A percentile compares a stretch with the other conserved stretches of the same genome.
phyloP scores from a whole-genome alignment of 2,888 invertebrate species.

The Acanthosepion esculentum region DNA sequence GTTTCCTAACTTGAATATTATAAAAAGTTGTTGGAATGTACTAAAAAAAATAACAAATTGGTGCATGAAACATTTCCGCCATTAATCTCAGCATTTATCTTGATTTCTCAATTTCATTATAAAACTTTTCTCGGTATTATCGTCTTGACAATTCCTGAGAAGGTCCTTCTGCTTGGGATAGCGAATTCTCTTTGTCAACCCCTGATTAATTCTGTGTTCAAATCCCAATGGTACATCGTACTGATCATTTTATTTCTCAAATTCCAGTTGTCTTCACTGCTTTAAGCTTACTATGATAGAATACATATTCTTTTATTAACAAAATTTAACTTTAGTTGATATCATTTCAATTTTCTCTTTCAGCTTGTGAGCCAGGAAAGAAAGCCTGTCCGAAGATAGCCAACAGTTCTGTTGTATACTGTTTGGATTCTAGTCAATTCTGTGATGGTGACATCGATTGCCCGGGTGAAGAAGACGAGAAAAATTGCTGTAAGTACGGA shows the following conservation, averaged over 20 bases:
- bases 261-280: not conserved
- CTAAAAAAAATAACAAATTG: too few species aligned
- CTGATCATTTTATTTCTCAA: not conserved
- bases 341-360: not conserved
- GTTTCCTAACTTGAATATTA: too few species aligned
- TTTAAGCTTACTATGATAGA: not conserved
- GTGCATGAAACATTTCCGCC: too few species aligned
- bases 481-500: slow-evolving; percentile 63
- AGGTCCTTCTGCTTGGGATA: too few species aligned
- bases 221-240: too few species aligned
- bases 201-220: too few species aligned
- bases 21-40: too few species aligned
- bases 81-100: too few species aligned
- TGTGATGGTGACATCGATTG: slow-evolving; percentile 67
- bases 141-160: too few species aligned
- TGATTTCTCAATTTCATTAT: too few species aligned
- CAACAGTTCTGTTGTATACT: not conserved
- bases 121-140: too few species aligned
- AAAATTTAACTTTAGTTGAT: not conserved
- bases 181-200: too few species aligned
- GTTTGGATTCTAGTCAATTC: not conserved
- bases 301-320: not conserved
- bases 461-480: slow-evolving; percentile 66
- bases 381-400: not conserved
- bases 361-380: not conserved